Evolutionary conservation across 2,888 invertebrate genomes (phyloP), one percentile per base, ranked within the genome.

Genomic region (Scaeva pyrastri): DNA sequence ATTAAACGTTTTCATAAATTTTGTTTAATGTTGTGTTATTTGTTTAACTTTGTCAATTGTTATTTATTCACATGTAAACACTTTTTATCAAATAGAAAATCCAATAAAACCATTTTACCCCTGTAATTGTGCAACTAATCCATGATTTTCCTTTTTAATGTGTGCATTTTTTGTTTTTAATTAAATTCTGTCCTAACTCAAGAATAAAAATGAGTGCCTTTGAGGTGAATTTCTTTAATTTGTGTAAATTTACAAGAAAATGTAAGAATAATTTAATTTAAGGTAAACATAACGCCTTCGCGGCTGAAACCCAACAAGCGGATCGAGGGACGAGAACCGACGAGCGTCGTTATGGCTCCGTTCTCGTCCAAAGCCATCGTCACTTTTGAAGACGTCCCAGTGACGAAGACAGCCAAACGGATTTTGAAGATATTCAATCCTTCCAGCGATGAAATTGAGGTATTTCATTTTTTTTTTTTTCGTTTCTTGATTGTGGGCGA

Each of bases 281-380:
- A 92, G 93, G 90, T 93, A 45, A 90, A 89, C 66, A 84, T 93
- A 23, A 93, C 93, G 16, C 93, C 93, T 41, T 89, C 91, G n/a
- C 90, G 91, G 3, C 62, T 88, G 0, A 91, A 91, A 80, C 89
- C 88, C 58, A 90, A 90, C 79, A 91, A 89, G 90, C 90, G 90
- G 88, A 91, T 88, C 89, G 94, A 88, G 91, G 92, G 88, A 81
- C 91, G 87, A 88, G 93, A 91, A 88, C 91, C 91, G 8, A 89
- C 91, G 1, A 85, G 88, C 56, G 93, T 96, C 14, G 91, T 94
- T 56, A 93, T 96, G 89, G 95, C 95, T 12, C 95, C 96, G 1
- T 96, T 96, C 91, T 94, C 94, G n/a, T 92, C 93, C 74, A 94
- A 94, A 88, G 94, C 96, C 3, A 95, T 94, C 92, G 94, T 96